Evolutionary conservation across 2,797 vertebrate species (phyloP).

Genomic region (Propithecus deckenii): DNA sequence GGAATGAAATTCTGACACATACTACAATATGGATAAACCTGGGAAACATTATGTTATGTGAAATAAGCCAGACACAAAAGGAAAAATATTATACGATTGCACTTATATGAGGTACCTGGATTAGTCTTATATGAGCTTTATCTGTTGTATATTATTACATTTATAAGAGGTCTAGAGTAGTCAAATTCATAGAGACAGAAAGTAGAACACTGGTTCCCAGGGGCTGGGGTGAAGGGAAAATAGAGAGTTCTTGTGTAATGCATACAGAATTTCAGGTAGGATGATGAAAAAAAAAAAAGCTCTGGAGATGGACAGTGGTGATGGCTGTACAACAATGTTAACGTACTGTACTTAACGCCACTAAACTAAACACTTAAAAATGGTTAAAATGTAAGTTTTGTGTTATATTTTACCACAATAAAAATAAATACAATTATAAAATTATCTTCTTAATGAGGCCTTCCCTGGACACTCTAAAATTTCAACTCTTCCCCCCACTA

Average conservation of each 20-base stretch:
- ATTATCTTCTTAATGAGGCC: neutral
- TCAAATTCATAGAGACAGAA: neutral
- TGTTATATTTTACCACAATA: neutral
- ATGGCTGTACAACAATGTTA: neutral
- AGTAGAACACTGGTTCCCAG: neutral
- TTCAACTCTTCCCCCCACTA: neutral
- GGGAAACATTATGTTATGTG: neutral
- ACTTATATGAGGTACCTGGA: neutral
- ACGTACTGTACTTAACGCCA: neutral
- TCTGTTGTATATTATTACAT: neutral
- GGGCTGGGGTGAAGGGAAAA: too few species aligned
- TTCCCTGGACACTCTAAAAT: neutral
- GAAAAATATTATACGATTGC: neutral
- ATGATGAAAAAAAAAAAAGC: neutral
- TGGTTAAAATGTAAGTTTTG: neutral
- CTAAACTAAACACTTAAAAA: neutral
- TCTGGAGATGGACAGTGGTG: neutral
- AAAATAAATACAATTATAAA: neutral
- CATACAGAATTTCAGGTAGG: neutral
- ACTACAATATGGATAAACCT: neutral
- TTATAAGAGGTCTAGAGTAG: neutral
- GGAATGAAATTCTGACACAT: neutral
- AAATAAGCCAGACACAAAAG: neutral
- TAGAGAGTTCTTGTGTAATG: neutral
- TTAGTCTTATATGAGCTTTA: neutral